Percentiles rank a stretch among this genome's conserved stretches.
phyloP scores from a whole-genome alignment of 2,113 vertebrate genomes.

The Syngnathoides biaculeatus region DNA sequence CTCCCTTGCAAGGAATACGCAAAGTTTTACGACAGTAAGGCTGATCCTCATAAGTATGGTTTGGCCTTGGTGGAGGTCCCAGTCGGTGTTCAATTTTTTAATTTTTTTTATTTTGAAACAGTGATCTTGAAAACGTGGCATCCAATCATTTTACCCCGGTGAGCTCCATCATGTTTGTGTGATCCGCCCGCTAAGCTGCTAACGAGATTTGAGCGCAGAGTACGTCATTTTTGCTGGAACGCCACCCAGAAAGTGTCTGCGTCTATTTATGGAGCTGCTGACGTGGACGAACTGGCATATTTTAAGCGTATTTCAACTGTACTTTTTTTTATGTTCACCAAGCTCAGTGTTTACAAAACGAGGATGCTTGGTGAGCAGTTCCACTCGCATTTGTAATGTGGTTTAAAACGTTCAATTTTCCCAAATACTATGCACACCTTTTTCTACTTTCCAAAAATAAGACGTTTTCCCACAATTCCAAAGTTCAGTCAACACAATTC shows the following conservation, averaged over 20 bases:
- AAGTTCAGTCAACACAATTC: too few relatives aligned
- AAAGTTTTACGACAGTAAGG: too few relatives aligned
- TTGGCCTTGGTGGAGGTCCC: background rate
- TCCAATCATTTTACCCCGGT: conserved; percentile 43
- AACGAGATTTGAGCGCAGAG: conserved; percentile 53
- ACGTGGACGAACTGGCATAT: conserved; percentile 7
- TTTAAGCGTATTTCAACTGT: background rate
- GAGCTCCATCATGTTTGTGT: conserved; percentile 41
- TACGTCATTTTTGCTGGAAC: conserved; percentile 38
- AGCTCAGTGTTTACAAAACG: background rate
- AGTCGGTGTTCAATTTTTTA: background rate
- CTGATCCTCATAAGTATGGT: background rate
- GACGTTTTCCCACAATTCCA: too few relatives aligned
- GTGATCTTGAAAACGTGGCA: conserved; percentile 11
- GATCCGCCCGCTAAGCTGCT: conserved; percentile 53
- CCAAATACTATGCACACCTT: too few relatives aligned
- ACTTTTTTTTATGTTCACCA: too few relatives aligned
- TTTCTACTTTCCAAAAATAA: too few relatives aligned
- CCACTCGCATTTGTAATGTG: too few relatives aligned
- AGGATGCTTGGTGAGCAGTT: background rate
- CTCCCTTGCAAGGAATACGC: too few relatives aligned
- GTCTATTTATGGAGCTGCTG: conserved; percentile 52
- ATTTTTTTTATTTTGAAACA: background rate
- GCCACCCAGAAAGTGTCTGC: conserved; percentile 21
- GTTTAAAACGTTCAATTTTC: too few relatives aligned